Conservation (phyloP, 1,140 invertebrate species). For the Drosophila insularis region DNA sequence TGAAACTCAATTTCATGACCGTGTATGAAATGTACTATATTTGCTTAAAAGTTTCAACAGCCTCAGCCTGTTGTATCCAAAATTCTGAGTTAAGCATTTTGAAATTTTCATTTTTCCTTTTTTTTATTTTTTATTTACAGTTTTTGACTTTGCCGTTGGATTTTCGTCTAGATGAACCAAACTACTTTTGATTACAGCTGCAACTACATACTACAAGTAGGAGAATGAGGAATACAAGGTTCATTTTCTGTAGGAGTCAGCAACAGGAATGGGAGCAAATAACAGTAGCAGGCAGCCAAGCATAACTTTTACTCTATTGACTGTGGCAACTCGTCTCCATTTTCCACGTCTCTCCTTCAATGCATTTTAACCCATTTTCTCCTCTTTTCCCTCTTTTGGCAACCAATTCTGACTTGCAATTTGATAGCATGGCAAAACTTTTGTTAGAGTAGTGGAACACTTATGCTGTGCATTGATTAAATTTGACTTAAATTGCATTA, state of each 20-base stretch:
- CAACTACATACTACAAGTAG: constrained; percentile 45
- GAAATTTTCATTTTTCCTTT: constrained; percentile 38
- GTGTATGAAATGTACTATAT: background rate
- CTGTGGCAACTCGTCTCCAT: constrained; percentile 11
- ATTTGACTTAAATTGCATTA: constrained; percentile 77
- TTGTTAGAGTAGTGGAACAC: constrained; percentile 23
- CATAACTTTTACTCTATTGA: constrained; percentile 79
- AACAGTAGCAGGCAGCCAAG: constrained; percentile 61
- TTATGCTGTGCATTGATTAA: constrained; percentile 76
- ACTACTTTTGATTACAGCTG: constrained; percentile 78
- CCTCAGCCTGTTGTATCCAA: constrained; percentile 7
- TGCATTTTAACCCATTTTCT: background rate
- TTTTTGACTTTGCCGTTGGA: constrained; percentile 10
- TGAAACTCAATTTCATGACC: background rate
- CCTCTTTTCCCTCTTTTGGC: background rate
- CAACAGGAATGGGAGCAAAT: constrained; percentile 42
- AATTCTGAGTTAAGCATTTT: constrained; percentile 44
- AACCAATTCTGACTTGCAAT: constrained; percentile 33
- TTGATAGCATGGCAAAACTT: constrained; percentile 71
- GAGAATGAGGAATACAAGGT: constrained; percentile 2
- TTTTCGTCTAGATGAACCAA: constrained; percentile 27
- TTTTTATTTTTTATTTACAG: constrained; percentile 21
- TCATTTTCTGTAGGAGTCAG: constrained; percentile 23
- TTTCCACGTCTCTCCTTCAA: background rate
- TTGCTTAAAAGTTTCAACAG: constrained; percentile 65